Evolutionary conservation across 2,797 vertebrate genomes (phyloP), one percentile per base, ranked within the genome.

Genomic region (Notamacropus eugenii): DNA sequence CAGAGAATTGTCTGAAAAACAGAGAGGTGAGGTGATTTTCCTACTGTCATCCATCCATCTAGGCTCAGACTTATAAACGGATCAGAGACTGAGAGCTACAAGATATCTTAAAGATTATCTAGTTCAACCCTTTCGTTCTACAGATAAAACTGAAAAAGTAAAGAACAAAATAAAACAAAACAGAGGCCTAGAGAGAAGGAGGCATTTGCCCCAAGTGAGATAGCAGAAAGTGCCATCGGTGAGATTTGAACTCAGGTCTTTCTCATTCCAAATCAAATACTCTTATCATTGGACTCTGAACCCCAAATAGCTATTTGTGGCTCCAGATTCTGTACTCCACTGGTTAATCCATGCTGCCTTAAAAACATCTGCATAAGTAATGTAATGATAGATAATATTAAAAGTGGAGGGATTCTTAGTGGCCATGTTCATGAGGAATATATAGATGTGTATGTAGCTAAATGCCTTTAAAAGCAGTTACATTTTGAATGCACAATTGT

Each of bases 401-500:
- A 34, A 95, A 94, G 31, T 14, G 19, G 50, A 95, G 90, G 52
- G 54, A 91, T 93, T 74, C 87, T 90, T 54, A 95, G 55, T 91
- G 93, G 54, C 59, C 46, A 74, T 91, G 27, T 93, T 94, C 59
- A 59, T 16, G 19, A 92, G 95, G 54, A 96, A 95, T 90, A 95
- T 22, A 87, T 58, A 96, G 82, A 87, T 59, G 52, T 34, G 31
- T 34, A 91, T 46, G 58, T 62, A 46, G 62, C 55, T 52, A 82
- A 91, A 90, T 93, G 90, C 54, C 22, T 96, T 58, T 74, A 67
- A 87, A 82, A 87, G 67, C 29, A 93, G 94, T 92, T 90, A 93
- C 94, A 93, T 93, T 95, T 90, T 93, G 95, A 92, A 82, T 94
- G 13, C 22, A 82, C 29, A 91, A 87, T 96, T 94, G 91, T 90